Base-by-base conservation (phyloP, 2,797 vertebrate species). In the Coracias cyanogaster region DNA sequence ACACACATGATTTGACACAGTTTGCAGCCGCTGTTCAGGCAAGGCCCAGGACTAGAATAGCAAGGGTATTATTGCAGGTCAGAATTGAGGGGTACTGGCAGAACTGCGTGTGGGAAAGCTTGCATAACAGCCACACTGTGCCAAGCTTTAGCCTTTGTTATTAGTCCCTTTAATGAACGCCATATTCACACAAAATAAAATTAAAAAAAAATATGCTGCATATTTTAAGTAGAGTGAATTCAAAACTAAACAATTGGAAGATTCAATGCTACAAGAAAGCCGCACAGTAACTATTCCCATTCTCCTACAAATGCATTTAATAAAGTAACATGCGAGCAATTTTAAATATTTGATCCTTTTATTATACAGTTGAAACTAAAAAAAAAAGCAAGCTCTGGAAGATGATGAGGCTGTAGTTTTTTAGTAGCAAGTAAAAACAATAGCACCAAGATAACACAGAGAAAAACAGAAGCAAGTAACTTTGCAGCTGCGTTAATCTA, bases 131-230 rank as follows among this genome's bases (percentile, higher is more conserved):
- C 71, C 93, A 67, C 74, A 19, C 90, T 29, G 94, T 96, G 96
- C 96, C 96, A 97, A 96, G 96, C 94, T 96, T 94, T 96, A 97
- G 94, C 91, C 93, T 96, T 96, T 97, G 96, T 97, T 96, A 96
- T 97, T 96, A 96, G 95, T 93, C 80, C 88, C 93, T 97, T 95
- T 97, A 97, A 97, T 95, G 95, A 97, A 96, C 94, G 94, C 96
- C 96, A 97, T 96, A 96, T 95, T 94, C 94, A 92, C 76, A 91
- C 91, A 94, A 91, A 90, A 87, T 62, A 80, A 92, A 81, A 92
- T 62, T 77, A 29, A 43, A 86, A 94, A 90, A 93, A 92, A 96
- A 92, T 21, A 96, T 41, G 87, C 95, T 69, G 89, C 91, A 95
- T 97, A 95, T 95, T 97, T 96, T 95, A 94, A 96, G 86, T 89